Evolutionary conservation across 2,113 vertebrate genomes (phyloP), one percentile per base, ranked within the genome.

Genomic region (Ariopsis seemanni): DNA sequence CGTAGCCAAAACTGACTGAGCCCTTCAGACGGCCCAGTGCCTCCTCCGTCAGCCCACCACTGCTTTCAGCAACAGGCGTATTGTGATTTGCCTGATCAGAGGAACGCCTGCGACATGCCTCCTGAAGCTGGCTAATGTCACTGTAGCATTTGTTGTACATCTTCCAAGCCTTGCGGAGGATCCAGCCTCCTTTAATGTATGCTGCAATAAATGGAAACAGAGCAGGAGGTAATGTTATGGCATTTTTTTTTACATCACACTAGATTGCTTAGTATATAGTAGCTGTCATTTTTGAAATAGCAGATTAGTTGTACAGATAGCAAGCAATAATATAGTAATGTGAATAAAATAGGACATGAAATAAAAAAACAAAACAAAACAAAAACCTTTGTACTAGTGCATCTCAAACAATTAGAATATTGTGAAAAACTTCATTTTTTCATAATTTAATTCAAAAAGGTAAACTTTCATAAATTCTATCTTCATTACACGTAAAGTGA

Each of bases 131-230:
- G 91, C 97, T 97, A 95, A 99, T 99, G 95, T 99, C 98, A 82
- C 95, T 95, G 94, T 99, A 97, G 94, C 98, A 99, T 92, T 99
- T 99, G 91, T 99, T 99, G 93, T 99, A 99, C 96, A 99, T 99
- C 92, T 99, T 99, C 98, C 98, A 99, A 83, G 98, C 98, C 94
- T 99, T 99, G 88, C 98, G 96, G 62, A 99, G 97, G 93, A 99
- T 99, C 98, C 98, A 99, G 90, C 98, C 98, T 94, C 98, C 98
- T 96, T 99, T 99, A 90, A 99, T 99, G 87, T 99, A 99, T 0
- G 97, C 98, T 98, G 89, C 48, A 34, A 75, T 48, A 60, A 79
- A 89, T 91, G 7, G 75, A 85, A 90, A 62, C 12, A 5, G 53
- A 92, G 89, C 72, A 10, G 30, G 20, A 77, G 1, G 20, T 20